phyloP scores from a whole-genome alignment of 1,140 invertebrate genomes.

The Drosophila nebulosa region DNA sequence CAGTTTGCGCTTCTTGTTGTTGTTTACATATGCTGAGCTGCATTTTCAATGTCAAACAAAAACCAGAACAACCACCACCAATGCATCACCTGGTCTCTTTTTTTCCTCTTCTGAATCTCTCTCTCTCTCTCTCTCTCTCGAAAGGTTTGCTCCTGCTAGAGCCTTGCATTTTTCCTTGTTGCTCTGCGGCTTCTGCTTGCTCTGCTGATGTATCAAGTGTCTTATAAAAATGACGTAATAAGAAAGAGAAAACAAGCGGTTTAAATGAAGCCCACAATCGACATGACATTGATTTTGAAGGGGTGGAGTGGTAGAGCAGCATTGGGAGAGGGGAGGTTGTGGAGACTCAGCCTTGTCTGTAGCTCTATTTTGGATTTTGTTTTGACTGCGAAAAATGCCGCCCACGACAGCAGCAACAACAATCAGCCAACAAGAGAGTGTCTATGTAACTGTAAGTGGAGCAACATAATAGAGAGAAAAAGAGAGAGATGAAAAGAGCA shows the following conservation, averaged over 20 bases:
- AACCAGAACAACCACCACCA: conserved; percentile 41
- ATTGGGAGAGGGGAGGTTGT: not conserved
- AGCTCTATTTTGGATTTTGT: not conserved
- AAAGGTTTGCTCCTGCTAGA: not conserved
- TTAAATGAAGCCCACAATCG: not conserved
- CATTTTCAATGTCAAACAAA: conserved; percentile 69
- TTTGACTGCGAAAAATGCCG: not conserved
- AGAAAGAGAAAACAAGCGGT: not conserved
- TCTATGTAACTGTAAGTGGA: not conserved
- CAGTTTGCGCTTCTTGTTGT: conserved; percentile 51
- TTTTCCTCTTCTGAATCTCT: not conserved
- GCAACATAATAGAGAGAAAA: not conserved
- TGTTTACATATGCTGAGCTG: conserved; percentile 40
- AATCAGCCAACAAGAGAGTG: not conserved
- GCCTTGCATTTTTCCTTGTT: conserved; percentile 30
- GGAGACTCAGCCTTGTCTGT: not conserved
- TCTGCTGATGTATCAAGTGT: conserved; percentile 63
- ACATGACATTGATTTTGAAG: not conserved
- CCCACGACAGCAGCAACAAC: not conserved
- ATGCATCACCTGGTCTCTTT: conserved; percentile 9
- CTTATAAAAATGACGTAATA: conserved; percentile 60
- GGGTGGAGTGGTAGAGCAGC: not conserved
- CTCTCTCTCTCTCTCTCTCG: not conserved
- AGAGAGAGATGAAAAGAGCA: not conserved
- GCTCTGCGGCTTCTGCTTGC: not conserved